Percentiles rank a stretch among this genome's conserved stretches.
Evolutionary conservation across 2,113 vertebrate genomes (phyloP).

Genomic region (Petaurus breviceps): DNA sequence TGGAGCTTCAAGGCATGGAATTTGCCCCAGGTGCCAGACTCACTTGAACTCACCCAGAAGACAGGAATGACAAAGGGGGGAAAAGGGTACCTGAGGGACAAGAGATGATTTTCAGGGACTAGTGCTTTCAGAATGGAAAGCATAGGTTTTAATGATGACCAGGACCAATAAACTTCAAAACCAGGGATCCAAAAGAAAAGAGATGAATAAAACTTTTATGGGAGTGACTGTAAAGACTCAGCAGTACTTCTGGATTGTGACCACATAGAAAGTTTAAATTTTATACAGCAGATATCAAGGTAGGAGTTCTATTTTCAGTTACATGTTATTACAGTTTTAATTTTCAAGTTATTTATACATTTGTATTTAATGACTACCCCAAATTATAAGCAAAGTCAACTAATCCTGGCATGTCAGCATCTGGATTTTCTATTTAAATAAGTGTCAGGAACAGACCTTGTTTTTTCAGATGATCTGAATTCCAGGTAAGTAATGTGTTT

Average conservation of each 20-base stretch:
- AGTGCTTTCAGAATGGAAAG: not conserved
- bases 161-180: not conserved
- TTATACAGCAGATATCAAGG: not conserved
- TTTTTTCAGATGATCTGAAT: not conserved
- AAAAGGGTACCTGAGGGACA: not conserved
- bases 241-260: not conserved
- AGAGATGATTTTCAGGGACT: not conserved
- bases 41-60: no score
- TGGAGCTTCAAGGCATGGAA: no score
- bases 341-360: not conserved
- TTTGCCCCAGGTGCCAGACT: no score
- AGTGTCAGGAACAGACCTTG: not conserved
- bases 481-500: not conserved
- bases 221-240: not conserved
- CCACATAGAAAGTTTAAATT: not conserved
- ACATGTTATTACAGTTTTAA: not conserved
- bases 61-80: no score
- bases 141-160: not conserved
- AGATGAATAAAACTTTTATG: not conserved
- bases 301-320: not conserved
- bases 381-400: no score
- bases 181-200: not conserved
- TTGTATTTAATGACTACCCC: not conserved
- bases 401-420: not conserved
- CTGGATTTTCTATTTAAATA: not conserved